These are phyloP conservation scores for Xanthia togata DNA, from an alignment of 2,888 invertebrate species.

Conservation along the genomic window DNA sequence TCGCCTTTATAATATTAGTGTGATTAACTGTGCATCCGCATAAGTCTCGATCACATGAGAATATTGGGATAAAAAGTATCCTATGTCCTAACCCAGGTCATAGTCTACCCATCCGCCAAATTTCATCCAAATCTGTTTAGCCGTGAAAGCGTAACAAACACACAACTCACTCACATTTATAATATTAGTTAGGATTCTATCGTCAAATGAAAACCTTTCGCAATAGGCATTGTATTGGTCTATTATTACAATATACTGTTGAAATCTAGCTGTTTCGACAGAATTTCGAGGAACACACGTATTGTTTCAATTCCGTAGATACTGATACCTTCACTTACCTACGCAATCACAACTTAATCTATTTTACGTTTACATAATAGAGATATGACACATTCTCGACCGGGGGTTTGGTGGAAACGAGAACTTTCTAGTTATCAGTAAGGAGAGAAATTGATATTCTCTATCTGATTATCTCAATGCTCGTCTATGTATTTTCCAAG, in stretches of 20 bases:
- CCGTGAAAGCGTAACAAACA: no score
- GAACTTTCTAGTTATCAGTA: constrained; percentile 1
- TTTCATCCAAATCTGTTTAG: no score
- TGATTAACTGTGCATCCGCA: no score
- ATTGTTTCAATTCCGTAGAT: constrained; percentile 19
- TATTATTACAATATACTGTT: constrained; percentile 25
- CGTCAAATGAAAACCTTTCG: no score
- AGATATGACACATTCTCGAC: constrained; percentile 57
- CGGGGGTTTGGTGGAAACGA: not conserved
- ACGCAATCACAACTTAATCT: constrained; percentile 46
- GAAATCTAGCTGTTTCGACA: constrained; percentile 16
- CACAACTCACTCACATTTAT: no score
- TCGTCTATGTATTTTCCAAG: not conserved
- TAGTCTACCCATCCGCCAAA: no score
- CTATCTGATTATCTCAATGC: not conserved
- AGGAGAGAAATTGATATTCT: not conserved
- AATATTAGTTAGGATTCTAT: no score
- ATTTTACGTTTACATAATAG: constrained; percentile 17
- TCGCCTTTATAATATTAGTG: no score
- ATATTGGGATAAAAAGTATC: no score
- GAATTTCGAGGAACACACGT: constrained; percentile 39
- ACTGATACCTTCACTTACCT: not conserved
- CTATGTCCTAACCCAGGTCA: no score
- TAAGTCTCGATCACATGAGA: no score
- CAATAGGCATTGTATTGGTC: no score